These are phyloP conservation scores for Pseudomugil tenellus DNA, from an alignment of 2,797 vertebrate genomes.

Conservation along the genomic window DNA sequence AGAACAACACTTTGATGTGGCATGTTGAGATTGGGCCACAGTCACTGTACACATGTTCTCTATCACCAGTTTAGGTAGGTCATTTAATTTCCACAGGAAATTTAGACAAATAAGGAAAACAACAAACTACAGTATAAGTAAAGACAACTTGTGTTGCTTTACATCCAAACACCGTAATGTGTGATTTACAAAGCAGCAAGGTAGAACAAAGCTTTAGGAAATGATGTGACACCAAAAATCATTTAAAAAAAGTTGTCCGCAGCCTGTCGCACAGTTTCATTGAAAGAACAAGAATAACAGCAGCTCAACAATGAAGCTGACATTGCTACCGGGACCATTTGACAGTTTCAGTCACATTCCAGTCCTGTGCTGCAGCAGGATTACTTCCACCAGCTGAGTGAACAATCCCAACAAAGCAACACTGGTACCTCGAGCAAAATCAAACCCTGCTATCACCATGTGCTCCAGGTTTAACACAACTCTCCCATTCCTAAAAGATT, in stretches of 20 bases:
- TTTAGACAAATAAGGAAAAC: neutral
- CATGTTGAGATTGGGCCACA: neutral
- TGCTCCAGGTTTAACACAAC: conserved; percentile 22
- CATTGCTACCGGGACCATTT: conserved; percentile 3
- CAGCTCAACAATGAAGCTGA: conserved; percentile 1
- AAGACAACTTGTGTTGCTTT: neutral
- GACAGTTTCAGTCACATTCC: conserved; percentile 32
- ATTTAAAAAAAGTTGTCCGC: neutral
- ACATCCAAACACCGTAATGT: neutral
- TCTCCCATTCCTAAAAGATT: neutral
- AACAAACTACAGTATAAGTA: neutral
- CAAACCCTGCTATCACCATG: conserved; percentile 9
- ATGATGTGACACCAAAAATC: neutral
- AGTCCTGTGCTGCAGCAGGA: conserved; percentile 30
- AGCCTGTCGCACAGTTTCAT: neutral
- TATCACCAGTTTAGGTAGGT: neutral
- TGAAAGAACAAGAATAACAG: neutral
- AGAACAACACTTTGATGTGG: neutral
- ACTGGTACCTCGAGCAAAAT: conserved; percentile 29
- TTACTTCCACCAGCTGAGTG: conserved; percentile 48
- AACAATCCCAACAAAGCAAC: conserved; percentile 44
- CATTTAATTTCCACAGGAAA: neutral
- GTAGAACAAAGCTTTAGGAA: neutral
- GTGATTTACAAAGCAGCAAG: neutral
- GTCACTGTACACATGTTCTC: neutral